Percentiles rank a stretch among this genome's conserved stretches.
phyloP scores from a whole-genome alignment of 1,140 invertebrate species.

The Ceratitis capitata region DNA sequence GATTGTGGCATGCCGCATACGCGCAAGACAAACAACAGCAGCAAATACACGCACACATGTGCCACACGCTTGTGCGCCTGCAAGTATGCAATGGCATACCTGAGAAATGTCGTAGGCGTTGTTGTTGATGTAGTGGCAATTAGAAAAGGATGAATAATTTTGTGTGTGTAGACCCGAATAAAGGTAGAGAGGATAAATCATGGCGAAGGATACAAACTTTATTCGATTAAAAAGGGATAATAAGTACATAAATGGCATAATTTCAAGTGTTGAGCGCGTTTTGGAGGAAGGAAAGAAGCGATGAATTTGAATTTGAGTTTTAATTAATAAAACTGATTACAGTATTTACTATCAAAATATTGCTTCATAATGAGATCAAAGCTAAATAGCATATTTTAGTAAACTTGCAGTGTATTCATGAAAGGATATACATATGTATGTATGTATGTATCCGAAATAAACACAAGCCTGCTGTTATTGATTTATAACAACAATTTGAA shows the following conservation, averaged over 20 bases:
- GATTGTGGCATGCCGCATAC: not conserved
- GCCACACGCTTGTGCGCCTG: not conserved
- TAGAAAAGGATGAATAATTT: slow-evolving; percentile 36
- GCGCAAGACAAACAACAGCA: slow-evolving; percentile 6
- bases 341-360: too few species aligned
- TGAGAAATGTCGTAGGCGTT: slow-evolving; percentile 21
- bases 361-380: too few species aligned
- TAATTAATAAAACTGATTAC: too few species aligned
- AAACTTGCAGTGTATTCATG: too few species aligned
- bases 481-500: too few species aligned
- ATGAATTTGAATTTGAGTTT: too few species aligned
- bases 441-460: too few species aligned
- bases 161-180: not conserved
- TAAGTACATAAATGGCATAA: slow-evolving; percentile 1
- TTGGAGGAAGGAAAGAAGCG: not conserved
- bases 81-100: slow-evolving; percentile 4
- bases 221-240: not conserved
- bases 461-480: too few species aligned
- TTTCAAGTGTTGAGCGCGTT: not conserved
- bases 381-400: too few species aligned
- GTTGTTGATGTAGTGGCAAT: slow-evolving; percentile 25
- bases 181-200: not conserved
- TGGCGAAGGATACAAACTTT: not conserved
- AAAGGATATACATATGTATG: too few species aligned
- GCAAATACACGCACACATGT: not conserved